Base-by-base conservation (phyloP, 2,797 vertebrate species). In the Poeciliopsis presidionis region DNA sequence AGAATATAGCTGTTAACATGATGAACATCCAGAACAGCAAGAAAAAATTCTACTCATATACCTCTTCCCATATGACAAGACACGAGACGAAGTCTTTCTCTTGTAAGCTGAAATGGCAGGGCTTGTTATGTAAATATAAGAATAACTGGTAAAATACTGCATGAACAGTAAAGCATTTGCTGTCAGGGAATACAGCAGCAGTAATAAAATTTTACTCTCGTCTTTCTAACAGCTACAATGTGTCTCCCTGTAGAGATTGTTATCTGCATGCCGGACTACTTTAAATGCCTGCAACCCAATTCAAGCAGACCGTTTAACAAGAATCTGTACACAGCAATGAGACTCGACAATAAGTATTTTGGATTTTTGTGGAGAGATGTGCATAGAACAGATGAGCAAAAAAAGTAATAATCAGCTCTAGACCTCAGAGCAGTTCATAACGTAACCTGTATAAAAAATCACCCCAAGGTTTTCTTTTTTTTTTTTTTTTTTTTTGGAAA, bases 201-300 rank as follows among this genome's bases (percentile, higher is more conserved):
- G 53, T 61, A 74, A 74, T 74, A 61, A 13, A 61, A 45, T 46
- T 11, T 30, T 59, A 30, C n/a, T 74, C 39, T 13, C 25, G 41
- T 30, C 55, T 28, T 28, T n/a, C 16, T 41, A 61, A 46, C 73
- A 61, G 43, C 55, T 59, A 55, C 18, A 55, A 57, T 39, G 51
- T 57, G 16, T 59, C 39, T 74, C 73, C 39, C 73, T 59, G 55
- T 39, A 74, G 73, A 74, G 73, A 74, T 59, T 74, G 72, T 28
- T 59, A 74, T 45, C 73, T 45, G 39, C 59, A 30, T 43, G 73
- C 39, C 3, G 2, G 73, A 74, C 36, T 74, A 28, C 39, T 57
- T 74, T 74, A 59, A 74, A 74, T 57, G 39, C 53, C 73, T 45
- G 22, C 47, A 74, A 74, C 51, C 57, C 73, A 74, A 74, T 25